Evolutionary conservation across 1,140 invertebrate species (phyloP).

Genomic region (Procambarus virginalis): DNA sequence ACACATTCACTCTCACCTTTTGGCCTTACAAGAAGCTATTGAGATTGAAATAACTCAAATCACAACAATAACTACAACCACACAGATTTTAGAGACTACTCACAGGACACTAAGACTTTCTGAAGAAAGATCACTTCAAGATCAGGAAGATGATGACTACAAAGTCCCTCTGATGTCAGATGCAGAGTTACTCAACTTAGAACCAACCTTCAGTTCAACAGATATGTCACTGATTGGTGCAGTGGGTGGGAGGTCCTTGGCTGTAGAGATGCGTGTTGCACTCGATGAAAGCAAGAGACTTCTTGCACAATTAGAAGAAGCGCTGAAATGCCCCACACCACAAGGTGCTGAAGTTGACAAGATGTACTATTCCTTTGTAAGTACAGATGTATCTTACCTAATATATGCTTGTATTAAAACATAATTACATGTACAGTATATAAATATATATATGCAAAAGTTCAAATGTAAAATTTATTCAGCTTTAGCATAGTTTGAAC

Average conservation of each 20-base stretch:
- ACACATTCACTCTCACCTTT: constrained; percentile 43
- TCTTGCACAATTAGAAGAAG: constrained; percentile 66
- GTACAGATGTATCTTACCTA: constrained; percentile 49
- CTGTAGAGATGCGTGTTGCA: constrained; percentile 68
- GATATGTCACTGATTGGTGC: constrained; percentile 64
- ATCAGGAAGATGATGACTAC: constrained; percentile 54
- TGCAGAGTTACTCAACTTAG: constrained; percentile 50
- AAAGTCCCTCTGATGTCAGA: constrained; percentile 61
- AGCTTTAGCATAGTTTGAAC: too few relatives aligned
- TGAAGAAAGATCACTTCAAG: constrained; percentile 25
- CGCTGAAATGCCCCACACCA: constrained; percentile 75
- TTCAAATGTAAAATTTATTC: neutral
- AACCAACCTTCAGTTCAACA: constrained; percentile 47
- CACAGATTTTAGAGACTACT: neutral
- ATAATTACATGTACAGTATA: too few relatives aligned
- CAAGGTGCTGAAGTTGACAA: constrained; percentile 76
- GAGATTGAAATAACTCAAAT: constrained; percentile 56
- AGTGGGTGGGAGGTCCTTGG: constrained; percentile 65
- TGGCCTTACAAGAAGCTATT: constrained; percentile 38
- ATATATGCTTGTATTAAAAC: neutral
- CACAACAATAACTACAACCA: constrained; percentile 9
- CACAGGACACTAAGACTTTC: neutral
- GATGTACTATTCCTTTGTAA: constrained; percentile 77
- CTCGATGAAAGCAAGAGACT: constrained; percentile 70
- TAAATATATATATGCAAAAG: too few relatives aligned